Conservation (phyloP, 2,113 vertebrate genomes). For the Thryonomys swinderianus region DNA sequence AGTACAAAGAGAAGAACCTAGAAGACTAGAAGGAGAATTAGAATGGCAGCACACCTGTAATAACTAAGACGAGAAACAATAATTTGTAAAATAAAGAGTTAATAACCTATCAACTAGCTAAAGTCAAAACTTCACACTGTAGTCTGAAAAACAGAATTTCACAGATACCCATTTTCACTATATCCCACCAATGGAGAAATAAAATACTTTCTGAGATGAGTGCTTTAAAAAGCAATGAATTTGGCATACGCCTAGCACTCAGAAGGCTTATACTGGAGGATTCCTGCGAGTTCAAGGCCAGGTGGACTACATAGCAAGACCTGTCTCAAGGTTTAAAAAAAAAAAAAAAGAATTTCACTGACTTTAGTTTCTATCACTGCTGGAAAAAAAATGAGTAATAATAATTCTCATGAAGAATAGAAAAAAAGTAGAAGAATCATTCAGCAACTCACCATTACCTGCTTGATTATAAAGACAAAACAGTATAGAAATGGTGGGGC, state of each 20-base stretch:
- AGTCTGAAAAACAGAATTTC: slow-evolving; percentile 9
- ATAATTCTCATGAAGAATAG: not conserved
- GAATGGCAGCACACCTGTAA: not conserved
- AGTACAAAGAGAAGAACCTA: slow-evolving; percentile 7
- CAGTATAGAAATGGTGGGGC: not conserved
- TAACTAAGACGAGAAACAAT: not conserved
- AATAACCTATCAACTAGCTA: slow-evolving; percentile 11
- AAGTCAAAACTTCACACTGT: not conserved
- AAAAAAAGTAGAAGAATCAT: not conserved
- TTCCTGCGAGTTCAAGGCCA: not conserved
- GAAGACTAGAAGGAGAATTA: not conserved
- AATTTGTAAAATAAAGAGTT: slow-evolving; percentile 6
- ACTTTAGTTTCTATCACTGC: not conserved
- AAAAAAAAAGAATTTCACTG: not conserved
- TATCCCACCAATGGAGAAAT: not conserved
- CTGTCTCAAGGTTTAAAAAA: not conserved
- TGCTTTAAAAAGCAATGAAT: not conserved
- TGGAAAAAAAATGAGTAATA: not conserved
- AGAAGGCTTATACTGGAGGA: not conserved
- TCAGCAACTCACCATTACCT: not conserved
- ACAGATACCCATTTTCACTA: slow-evolving; percentile 5
- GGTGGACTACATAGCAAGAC: not conserved
- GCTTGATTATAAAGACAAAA: not conserved
- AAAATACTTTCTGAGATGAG: slow-evolving; percentile 20
- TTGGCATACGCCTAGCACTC: not conserved